Percentiles rank a stretch among this genome's conserved stretches.
These are phyloP conservation scores for Drosophila ezoana DNA, from an alignment of 2,888 invertebrate genomes.

Conservation along the genomic window DNA sequence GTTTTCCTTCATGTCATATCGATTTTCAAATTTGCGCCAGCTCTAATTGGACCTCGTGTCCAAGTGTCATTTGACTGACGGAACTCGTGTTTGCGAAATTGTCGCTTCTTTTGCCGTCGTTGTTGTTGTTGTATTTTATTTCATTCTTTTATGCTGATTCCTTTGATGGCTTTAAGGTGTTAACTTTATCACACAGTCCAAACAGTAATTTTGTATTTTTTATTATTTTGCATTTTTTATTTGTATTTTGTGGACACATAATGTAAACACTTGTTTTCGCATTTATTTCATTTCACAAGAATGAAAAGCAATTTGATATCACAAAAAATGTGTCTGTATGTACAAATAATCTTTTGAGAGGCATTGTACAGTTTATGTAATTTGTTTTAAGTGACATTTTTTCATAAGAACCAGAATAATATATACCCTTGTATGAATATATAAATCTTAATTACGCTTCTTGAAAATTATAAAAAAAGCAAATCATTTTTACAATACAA, in stretches of 20 bases:
- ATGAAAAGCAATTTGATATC: slow-evolving; percentile 68
- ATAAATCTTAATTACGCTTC: no score
- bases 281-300: slow-evolving; percentile 52
- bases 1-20: slow-evolving; percentile 75
- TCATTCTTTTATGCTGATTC: slow-evolving; percentile 49
- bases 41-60: slow-evolving; percentile 67
- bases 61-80: slow-evolving; percentile 73
- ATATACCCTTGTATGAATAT: background rate
- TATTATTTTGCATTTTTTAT: slow-evolving; percentile 35
- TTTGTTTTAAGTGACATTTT: slow-evolving; percentile 54
- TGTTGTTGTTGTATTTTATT: slow-evolving; percentile 25
- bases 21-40: slow-evolving; percentile 69
- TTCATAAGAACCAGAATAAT: slow-evolving; percentile 17
- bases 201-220: background rate
- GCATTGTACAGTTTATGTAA: slow-evolving; percentile 56
- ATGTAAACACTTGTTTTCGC: slow-evolving; percentile 69
- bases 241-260: slow-evolving; percentile 44
- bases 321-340: slow-evolving; percentile 10
- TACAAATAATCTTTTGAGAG: slow-evolving; percentile 24
- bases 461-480: no score
- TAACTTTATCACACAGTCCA: slow-evolving; percentile 68
- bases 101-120: slow-evolving; percentile 22
- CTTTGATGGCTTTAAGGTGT: slow-evolving; percentile 76
- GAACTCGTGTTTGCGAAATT: slow-evolving; percentile 71
- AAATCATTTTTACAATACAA: no score